phyloP scores from a whole-genome alignment of 2,113 vertebrate species.

The Climacteris rufus region DNA sequence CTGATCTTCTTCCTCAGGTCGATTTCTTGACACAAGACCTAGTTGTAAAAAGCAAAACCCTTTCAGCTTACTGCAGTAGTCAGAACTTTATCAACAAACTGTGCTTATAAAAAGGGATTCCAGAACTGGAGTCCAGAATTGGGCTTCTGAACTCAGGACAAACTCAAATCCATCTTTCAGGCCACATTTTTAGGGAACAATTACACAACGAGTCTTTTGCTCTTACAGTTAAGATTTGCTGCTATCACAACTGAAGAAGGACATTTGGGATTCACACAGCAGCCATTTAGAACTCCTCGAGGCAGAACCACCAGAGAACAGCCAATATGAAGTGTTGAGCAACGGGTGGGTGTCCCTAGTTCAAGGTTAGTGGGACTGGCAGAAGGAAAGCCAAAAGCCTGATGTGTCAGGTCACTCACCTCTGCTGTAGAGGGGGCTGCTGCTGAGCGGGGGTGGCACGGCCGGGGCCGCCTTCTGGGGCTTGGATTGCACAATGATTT shows the following conservation, averaged over 20 bases:
- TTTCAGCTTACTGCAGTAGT: background rate
- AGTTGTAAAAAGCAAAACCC: background rate
- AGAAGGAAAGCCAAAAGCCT: background rate
- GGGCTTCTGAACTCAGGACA: background rate
- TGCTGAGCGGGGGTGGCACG: slow-evolving; percentile 85
- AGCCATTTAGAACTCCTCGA: background rate
- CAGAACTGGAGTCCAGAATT: background rate
- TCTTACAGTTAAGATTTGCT: background rate
- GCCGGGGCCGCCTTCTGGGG: slow-evolving; percentile 75
- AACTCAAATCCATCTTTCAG: background rate
- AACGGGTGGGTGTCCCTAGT: background rate
- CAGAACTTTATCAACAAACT: background rate
- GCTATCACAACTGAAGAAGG: background rate
- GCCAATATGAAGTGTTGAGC: background rate
- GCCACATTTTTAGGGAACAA: background rate
- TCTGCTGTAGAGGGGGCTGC: slow-evolving; percentile 93
- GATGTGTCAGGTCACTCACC: slow-evolving; percentile 68
- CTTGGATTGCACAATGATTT: slow-evolving; percentile 92
- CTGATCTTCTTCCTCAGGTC: slow-evolving; percentile 87
- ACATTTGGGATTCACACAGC: background rate
- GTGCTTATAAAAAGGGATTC: background rate
- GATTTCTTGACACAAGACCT: slow-evolving; percentile 91
- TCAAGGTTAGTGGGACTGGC: background rate
- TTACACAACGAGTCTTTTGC: background rate
- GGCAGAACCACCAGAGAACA: background rate